Evolutionary conservation across 2,797 vertebrate species (phyloP), one percentile per base, ranked within the genome.

Genomic region (Botia kubotai): DNA sequence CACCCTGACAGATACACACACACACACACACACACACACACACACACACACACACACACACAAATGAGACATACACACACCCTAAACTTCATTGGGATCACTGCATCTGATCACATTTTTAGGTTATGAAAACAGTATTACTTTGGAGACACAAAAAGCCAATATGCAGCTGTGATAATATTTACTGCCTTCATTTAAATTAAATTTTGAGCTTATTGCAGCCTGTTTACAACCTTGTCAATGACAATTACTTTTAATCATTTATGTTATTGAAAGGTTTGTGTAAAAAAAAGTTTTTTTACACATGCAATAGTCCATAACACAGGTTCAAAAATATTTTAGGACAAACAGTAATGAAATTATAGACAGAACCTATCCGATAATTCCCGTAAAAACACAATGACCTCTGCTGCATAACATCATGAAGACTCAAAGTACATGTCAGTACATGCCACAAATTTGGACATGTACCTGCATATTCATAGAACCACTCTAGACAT

Each of bases 401-500:
- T 39, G 36, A 39, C 36, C 36, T 6, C 36, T 39, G 36, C 36
- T 39, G 36, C 7, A 39, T 8, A 39, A 39, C 36, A 39, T 33
- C 4, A 33, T 39, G 36, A 8, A 11, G 71, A 21, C 53, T 57
- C 7, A 50, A 1, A 26, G 23, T 26, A 26, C 23, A 26, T 26
- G 23, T 26, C 23, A 26, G 23, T 26, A 26, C 12, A 46, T 48
- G 39, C 23, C 6, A 46, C 48, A 55, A 23, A 17, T 53, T 2
- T 65, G 3, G 14, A 1, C 4, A 52, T 82, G 88, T 92, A 98
- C 98, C 98, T 94, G 98, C 97, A 65, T 99, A 99, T 92, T 99
- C 98, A 87, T 98, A 99, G 91, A 99, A 99, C 98, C 98, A 99
- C 87, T 99, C 98, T 91, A 99, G 93, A 90, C 98, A 99, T 84